Evolutionary conservation across 2,888 invertebrate species (phyloP), one percentile per base, ranked within the genome.

Genomic region (Bembecia ichneumoniformis): DNA sequence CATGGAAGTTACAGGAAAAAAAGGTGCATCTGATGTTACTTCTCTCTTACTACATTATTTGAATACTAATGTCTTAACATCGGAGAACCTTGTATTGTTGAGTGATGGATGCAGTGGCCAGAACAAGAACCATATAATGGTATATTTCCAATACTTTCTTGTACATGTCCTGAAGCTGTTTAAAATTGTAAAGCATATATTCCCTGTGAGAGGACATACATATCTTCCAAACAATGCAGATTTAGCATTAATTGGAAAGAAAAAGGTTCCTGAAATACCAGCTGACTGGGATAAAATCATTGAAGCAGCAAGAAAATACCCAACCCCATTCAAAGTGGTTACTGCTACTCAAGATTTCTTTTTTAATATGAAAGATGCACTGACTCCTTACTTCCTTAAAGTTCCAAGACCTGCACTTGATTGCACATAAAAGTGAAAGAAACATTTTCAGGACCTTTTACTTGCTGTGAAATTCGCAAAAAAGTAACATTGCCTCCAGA

Each of bases 81-180:
- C 44, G 15, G 50, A 54, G 16, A 17, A 50, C 43, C 52, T 52
- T 50, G 46, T 52, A 35, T 36, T 52, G n/a, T 35, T 50, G 35
- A 52, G 52, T 40, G 54, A 54, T 40, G 54, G 54, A 50, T 52
- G 54, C 47, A 44, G 49, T 47, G 50, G 50, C 28, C 54, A 54
- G 49, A 52, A 54, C 35, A 52, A 52, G 47, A 54, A 52, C 49
- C 51, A 51, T 45, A 43, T 52, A 17, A 52, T 52, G 51, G 49
- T 52, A 5, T 49, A 52, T 49, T 52, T 52, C 35, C 47, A 50
- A 47, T 52, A 52, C 40, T 46, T 52, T 16, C 50, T 52, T 13
- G 48, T 52, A n/a, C 49, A 49, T 35, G 49, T 49, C 3, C 28
- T 52, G 16, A 50, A 50, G 43, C 44, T 50, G 14, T 52, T 52